A percentile compares a stretch with the other conserved stretches of the same genome.
These are phyloP conservation scores for Barbus barbus DNA, from an alignment of 2,113 vertebrate genomes.

Conservation along the genomic window DNA sequence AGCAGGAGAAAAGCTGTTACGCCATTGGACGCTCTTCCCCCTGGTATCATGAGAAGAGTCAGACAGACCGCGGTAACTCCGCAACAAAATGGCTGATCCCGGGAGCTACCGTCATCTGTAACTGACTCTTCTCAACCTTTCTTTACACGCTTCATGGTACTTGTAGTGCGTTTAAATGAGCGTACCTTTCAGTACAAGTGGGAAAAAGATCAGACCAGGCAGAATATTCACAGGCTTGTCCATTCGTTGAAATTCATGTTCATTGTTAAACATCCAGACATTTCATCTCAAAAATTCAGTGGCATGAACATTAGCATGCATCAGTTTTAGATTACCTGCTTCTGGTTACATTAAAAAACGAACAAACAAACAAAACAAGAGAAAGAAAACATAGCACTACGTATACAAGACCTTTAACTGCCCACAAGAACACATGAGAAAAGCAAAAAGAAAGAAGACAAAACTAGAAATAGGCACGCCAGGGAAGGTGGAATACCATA, in stretches of 20 bases:
- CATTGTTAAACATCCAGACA: conserved; percentile 34
- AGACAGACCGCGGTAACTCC: conserved; percentile 71
- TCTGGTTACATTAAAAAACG: conserved; percentile 38
- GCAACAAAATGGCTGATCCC: conserved; percentile 46
- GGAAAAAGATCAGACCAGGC: conserved; percentile 55
- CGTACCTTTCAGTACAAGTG: conserved; percentile 56
- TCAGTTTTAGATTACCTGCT: conserved; percentile 31
- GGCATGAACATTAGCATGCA: conserved; percentile 49
- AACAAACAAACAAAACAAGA: conserved; percentile 49
- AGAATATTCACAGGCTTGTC: conserved; percentile 64
- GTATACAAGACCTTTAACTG: conserved; percentile 51
- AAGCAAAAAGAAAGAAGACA: conserved; percentile 12
- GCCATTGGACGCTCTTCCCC: conserved; percentile 40
- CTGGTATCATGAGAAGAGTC: conserved; percentile 61
- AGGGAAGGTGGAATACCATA: conserved; percentile 99
- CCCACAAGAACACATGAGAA: conserved; percentile 70
- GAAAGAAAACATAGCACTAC: conserved; percentile 70
- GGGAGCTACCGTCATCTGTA: conserved; percentile 66
- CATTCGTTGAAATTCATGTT: not conserved
- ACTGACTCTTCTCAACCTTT: conserved; percentile 62
- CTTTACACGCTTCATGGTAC: not conserved
- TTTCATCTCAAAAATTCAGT: conserved; percentile 28
- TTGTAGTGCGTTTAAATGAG: not conserved
- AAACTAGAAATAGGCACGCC: conserved; percentile 84
- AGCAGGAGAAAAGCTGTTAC: conserved; percentile 42